A percentile compares a stretch with the other conserved stretches of the same genome.
These are phyloP conservation scores for Campylomormyrus numenius DNA, from an alignment of 2,113 vertebrate species.

Conservation along the genomic window DNA sequence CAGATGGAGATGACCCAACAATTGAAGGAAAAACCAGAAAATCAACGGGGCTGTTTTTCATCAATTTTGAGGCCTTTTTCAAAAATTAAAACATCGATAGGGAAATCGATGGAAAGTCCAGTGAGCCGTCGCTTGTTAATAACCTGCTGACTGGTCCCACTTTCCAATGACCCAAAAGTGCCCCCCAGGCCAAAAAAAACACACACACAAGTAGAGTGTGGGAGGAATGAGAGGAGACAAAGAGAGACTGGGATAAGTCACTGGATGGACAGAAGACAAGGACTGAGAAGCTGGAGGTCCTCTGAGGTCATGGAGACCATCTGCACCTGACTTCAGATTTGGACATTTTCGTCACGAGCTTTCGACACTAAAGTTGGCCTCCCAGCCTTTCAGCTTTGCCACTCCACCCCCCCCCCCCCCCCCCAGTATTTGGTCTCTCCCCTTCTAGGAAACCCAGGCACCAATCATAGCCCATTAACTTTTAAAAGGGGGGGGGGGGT, in stretches of 20 bases:
- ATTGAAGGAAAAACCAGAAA: neutral
- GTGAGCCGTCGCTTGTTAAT: neutral
- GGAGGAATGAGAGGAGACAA: neutral
- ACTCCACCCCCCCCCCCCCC: too few relatives aligned
- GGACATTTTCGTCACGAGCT: neutral
- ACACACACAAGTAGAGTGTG: neutral
- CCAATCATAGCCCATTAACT: neutral
- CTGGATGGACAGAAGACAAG: neutral
- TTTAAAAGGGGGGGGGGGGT: neutral
- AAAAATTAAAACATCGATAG: neutral
- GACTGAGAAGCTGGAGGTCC: neutral
- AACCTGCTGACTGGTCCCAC: neutral
- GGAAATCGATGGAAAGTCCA: neutral
- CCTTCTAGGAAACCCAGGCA: neutral
- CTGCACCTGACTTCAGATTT: neutral
- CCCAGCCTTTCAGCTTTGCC: neutral
- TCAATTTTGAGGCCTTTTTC: neutral
- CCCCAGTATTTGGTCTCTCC: neutral
- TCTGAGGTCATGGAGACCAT: neutral
- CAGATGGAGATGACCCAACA: neutral
- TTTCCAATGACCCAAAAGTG: neutral
- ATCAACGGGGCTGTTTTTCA: neutral
- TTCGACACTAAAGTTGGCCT: neutral
- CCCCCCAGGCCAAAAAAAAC: neutral
- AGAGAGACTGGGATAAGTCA: neutral